phyloP scores from a whole-genome alignment of 2,888 invertebrate genomes.

The Lasioglossum villosulum region DNA sequence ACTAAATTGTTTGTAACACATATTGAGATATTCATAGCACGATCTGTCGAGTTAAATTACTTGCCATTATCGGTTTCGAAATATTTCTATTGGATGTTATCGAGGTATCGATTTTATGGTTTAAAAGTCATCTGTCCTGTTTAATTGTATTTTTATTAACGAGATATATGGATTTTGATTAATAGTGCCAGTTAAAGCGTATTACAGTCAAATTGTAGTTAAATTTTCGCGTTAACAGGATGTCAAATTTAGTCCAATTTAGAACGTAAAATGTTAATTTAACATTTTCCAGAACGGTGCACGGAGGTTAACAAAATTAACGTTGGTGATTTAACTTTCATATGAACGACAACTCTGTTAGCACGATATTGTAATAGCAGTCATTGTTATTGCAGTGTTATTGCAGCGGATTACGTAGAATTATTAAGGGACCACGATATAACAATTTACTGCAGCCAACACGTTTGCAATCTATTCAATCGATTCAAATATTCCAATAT shows the following conservation, averaged over 20 bases:
- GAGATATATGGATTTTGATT: background rate
- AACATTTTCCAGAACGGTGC: background rate
- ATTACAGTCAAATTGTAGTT: background rate
- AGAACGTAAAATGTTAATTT: background rate
- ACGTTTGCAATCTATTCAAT: background rate
- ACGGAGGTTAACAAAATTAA: background rate
- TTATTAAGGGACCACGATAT: background rate
- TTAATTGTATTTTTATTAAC: background rate
- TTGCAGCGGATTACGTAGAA: background rate
- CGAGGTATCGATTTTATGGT: background rate
- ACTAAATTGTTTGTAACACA: background rate
- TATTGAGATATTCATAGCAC: background rate
- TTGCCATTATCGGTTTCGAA: too few species aligned
- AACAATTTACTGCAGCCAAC: background rate
- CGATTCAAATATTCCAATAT: background rate
- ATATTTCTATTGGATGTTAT: background rate
- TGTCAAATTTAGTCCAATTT: constrained; percentile 5
- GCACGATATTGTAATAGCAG: background rate
- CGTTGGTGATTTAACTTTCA: background rate
- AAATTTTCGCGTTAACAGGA: background rate
- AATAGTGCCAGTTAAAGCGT: background rate
- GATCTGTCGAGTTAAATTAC: background rate
- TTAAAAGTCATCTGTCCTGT: background rate
- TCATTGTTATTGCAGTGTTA: background rate
- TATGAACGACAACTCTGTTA: background rate